phyloP scores from a whole-genome alignment of 2,797 vertebrate species.

The Chromobotia macracanthus region DNA sequence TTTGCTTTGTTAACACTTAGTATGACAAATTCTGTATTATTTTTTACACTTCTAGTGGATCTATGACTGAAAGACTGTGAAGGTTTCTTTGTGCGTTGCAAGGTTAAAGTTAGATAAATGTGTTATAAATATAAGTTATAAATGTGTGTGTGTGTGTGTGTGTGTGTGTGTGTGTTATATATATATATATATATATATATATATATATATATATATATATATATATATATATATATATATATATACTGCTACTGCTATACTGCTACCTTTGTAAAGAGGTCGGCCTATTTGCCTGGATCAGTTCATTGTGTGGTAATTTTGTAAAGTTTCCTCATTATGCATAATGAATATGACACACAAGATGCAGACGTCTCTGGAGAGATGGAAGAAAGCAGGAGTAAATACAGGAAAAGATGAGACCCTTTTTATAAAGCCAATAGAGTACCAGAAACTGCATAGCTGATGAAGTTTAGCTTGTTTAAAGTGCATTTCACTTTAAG shows the following conservation, averaged over 20 bases:
- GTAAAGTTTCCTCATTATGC: slow-evolving; percentile 47
- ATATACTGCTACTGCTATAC: not conserved
- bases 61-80: no score
- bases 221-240: no score
- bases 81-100: no score
- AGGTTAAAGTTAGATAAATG: no score
- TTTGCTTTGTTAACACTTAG: no score
- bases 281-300: not conserved
- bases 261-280: not conserved
- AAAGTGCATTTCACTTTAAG: slow-evolving; percentile 69
- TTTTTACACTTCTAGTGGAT: no score
- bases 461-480: slow-evolving; percentile 60
- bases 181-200: no score
- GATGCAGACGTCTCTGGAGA: slow-evolving; percentile 49
- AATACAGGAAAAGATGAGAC: slow-evolving; percentile 49
- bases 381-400: slow-evolving; percentile 60
- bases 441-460: slow-evolving; percentile 65
- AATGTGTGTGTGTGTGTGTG: no score
- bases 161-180: no score
- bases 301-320: slow-evolving; percentile 50
- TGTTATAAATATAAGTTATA: no score
- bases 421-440: slow-evolving; percentile 62
- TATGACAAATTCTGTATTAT: no score
- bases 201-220: no score
- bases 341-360: slow-evolving; percentile 51